A percentile compares a stretch with the other conserved stretches of the same genome.
Evolutionary conservation across 2,113 vertebrate genomes (phyloP).

Genomic region (Globicephala melas): DNA sequence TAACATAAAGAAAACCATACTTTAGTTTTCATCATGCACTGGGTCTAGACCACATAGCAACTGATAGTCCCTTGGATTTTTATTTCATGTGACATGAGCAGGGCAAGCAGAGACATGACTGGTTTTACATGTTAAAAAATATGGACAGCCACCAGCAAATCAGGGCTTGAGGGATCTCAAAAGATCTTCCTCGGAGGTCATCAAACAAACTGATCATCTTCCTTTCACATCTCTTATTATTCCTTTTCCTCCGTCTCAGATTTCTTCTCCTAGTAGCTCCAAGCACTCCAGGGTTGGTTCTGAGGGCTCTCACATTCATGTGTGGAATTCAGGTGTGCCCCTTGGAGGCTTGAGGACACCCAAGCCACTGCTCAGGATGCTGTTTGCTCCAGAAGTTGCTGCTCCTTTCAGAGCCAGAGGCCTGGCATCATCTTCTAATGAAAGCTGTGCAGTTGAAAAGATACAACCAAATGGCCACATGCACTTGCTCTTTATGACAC

Average conservation of each 20-base stretch:
- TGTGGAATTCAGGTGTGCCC: neutral
- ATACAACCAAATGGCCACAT: neutral
- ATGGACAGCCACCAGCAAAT: neutral
- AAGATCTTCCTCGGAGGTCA: neutral
- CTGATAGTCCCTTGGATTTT: slow-evolving; percentile 1
- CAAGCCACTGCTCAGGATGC: neutral
- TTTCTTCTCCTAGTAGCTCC: neutral
- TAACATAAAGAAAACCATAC: neutral
- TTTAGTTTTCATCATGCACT: slow-evolving; percentile 36
- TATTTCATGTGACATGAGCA: slow-evolving; percentile 20
- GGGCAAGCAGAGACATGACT: neutral
- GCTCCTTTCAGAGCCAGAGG: neutral
- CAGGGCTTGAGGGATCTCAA: neutral
- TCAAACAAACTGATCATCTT: neutral
- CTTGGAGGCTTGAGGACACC: neutral
- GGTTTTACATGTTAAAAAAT: neutral
- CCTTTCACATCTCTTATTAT: neutral
- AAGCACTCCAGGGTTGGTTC: neutral
- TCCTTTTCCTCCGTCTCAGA: neutral
- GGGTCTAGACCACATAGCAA: neutral
- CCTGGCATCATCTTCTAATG: neutral
- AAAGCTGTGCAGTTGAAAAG: neutral
- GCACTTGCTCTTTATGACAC: neutral
- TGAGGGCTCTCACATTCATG: neutral
- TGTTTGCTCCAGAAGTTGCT: neutral